Evolutionary conservation across 2,113 vertebrate species (phyloP).

Genomic region (Daphoenositta chrysoptera): DNA sequence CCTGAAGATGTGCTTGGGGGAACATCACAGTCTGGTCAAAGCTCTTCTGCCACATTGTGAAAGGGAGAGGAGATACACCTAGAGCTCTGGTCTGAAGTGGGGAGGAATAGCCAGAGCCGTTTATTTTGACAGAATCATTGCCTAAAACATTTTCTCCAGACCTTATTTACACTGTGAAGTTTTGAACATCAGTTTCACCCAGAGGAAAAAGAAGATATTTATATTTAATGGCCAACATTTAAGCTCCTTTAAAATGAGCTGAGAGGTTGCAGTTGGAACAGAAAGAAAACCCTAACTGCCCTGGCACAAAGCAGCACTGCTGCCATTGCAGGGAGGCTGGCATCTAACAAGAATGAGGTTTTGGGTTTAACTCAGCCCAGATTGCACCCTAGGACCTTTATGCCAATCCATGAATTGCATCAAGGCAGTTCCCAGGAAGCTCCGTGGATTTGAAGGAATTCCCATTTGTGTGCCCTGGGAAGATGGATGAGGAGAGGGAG

Average conservation of each 20-base stretch:
- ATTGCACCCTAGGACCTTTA: background rate
- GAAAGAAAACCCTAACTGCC: background rate
- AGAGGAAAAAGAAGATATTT: conserved; percentile 48
- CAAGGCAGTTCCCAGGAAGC: background rate
- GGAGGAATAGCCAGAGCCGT: background rate
- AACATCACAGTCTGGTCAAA: background rate
- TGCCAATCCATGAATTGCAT: background rate
- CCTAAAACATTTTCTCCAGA: conserved; percentile 23
- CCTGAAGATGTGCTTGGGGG: background rate
- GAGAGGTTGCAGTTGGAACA: conserved; percentile 14
- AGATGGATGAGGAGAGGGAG: background rate
- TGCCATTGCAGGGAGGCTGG: background rate
- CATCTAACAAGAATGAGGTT: background rate
- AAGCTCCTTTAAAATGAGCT: conserved; percentile 42
- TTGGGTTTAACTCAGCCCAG: background rate
- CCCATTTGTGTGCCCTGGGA: background rate
- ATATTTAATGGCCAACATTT: conserved; percentile 55
- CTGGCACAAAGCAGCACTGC: background rate
- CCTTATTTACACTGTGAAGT: conserved; percentile 39
- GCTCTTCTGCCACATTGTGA: background rate
- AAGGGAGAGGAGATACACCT: background rate
- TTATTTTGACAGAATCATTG: background rate
- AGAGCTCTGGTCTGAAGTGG: background rate
- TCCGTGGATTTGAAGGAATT: background rate
- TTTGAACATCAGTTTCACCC: conserved; percentile 32